Evolutionary conservation across 1,140 invertebrate species (phyloP), one percentile per base, ranked within the genome.

Genomic region (Anastrepha obliqua): DNA sequence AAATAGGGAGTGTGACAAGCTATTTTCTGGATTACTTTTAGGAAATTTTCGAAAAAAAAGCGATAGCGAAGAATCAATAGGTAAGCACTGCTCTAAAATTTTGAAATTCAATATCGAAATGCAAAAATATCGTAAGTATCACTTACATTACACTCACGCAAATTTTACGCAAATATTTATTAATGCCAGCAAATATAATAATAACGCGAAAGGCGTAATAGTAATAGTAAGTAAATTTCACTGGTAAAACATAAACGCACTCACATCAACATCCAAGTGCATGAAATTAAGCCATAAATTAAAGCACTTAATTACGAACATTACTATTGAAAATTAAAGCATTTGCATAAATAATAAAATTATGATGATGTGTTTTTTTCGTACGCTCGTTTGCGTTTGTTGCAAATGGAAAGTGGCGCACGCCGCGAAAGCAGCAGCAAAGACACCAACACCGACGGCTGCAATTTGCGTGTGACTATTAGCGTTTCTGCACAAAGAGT

Each of bases 281-380:
- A 55, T 55, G 47, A 55, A 51, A 81, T 81, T 81, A 20, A 81
- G 74, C 11, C 74, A 81, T 81, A 81, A 81, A 81, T 81, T 81
- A 81, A 81, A 81, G 47, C 47, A 81, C 74, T 81, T 81, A 81
- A 81, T 81, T 81, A 81, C 74, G 47, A 58, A 55, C 74, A 81
- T 81, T 81, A 81, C 74, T 55, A 81, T 81, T 55, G 74, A 81
- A 81, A 81, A 81, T 81, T 81, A 81, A 81, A 81, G 74, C 74
- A 81, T 81, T 81, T 81, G 47, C 74, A 81, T 81, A 58, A 81
- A 81, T 81, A 81, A 81, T 81, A 17, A 51, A 81, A 81, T 55
- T 55, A 81, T 81, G 42, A 81, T 55, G 74, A 55, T 55, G 42
- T 55, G 17, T 8, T 81, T 81, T 81, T 81, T 81, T 51, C 47